phyloP scores from a whole-genome alignment of 1,140 invertebrate species.

The Ganaspis sp. region DNA sequence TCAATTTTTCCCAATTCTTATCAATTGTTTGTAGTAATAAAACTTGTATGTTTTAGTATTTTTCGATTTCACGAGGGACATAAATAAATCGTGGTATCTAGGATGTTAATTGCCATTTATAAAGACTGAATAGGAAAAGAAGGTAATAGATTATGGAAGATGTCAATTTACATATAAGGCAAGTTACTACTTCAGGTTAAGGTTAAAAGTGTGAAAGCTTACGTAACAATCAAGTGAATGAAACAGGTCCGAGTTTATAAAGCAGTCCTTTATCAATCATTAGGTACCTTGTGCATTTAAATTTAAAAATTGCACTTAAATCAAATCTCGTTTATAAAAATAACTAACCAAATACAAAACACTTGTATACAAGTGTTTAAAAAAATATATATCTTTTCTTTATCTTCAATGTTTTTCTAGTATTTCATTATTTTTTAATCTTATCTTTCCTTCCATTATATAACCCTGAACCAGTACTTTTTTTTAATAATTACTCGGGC shows the following conservation, averaged over 20 bases:
- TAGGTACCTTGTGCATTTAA: too few species aligned
- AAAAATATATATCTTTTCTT: too few species aligned
- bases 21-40: too few species aligned
- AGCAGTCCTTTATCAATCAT: neutral
- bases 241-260: conserved; percentile 53
- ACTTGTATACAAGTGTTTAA: too few species aligned
- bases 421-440: neutral
- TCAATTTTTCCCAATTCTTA: too few species aligned
- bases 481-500: too few species aligned
- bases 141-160: neutral
- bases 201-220: conserved; percentile 34
- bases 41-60: too few species aligned
- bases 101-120: neutral
- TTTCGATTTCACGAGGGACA: neutral
- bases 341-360: too few species aligned
- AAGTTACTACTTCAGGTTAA: neutral
- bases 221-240: conserved; percentile 53
- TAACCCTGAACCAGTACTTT: too few species aligned
- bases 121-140: neutral
- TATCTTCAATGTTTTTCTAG: too few species aligned
- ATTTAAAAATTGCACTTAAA: neutral
- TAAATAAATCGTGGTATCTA: too few species aligned
- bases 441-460: neutral
- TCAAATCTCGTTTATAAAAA: neutral
- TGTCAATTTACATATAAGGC: neutral